Evolutionary conservation across 2,797 vertebrate species (phyloP), one percentile per base, ranked within the genome.

Genomic region (Pipistrellus pygmaeus): DNA sequence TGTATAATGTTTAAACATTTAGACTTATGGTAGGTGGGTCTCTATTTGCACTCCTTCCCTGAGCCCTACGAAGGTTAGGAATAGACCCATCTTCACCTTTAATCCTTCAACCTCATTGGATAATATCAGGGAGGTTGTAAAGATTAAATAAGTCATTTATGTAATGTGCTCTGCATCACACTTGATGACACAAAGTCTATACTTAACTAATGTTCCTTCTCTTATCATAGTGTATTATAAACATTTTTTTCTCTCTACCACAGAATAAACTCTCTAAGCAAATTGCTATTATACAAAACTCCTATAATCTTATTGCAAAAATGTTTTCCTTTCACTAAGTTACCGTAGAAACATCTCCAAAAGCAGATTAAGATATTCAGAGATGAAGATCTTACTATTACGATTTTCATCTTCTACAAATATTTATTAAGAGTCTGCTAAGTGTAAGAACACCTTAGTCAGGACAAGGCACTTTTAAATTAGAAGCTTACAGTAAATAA

Each of bases 361-460:
- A 64, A 73, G n/a, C 30, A 71, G 44, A 6, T 48, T 41, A 69
- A 81, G 14, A n/a, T n/a, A 72, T n/a, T 88, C 21, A 86, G 80
- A 85, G 93, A 68, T 32, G 32, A 93, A 72, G 53, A 44, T 6
- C 8, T 84, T 53, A 48, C 53, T 76, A 80, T 41, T 32, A 88
- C 62, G 64, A 62, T 62, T 85, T 88, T 83, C 32, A 73, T 72
- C 25, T 88, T 93, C 71, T 80, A 84, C 35, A 91, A 78, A 72
- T 41, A 85, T 7, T 75, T 86, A 76, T 57, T 77, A 80, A 88
- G 51, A 35, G 41, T 71, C 10, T 94, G 13, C 25, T 71, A 94
- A 90, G 44, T 62, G 32, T 51, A 69, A 23, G 55, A 60, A 76
- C 5, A 66, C 8, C 35, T n/a, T 38, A 20, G 8, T 27, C 44